phyloP scores from a whole-genome alignment of 1,140 invertebrate species.

The Drosophila busckii region DNA sequence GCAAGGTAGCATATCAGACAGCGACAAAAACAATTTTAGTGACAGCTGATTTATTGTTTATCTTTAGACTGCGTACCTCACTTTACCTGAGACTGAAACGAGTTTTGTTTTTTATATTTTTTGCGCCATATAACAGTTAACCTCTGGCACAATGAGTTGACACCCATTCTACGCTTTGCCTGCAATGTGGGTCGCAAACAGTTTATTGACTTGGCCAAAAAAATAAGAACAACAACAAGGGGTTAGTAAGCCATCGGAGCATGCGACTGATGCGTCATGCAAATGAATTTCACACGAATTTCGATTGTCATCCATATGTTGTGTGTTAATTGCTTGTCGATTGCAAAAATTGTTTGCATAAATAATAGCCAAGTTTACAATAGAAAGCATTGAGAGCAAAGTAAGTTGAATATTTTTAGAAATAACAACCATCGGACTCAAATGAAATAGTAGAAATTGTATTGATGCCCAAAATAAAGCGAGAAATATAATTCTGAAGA shows the following conservation, averaged over 20 bases:
- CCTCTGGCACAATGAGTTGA: conserved; percentile 38
- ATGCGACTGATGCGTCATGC: conserved; percentile 47
- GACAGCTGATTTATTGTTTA: conserved; percentile 48
- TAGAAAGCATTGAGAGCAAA: too few relatives aligned
- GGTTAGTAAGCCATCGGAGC: conserved; percentile 56
- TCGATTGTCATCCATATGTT: neutral
- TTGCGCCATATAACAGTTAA: conserved; percentile 44
- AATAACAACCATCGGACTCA: too few relatives aligned
- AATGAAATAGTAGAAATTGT: too few relatives aligned
- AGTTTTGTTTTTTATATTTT: conserved; percentile 25
- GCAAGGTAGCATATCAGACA: neutral
- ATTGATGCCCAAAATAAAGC: too few relatives aligned
- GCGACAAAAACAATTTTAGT: conserved; percentile 5
- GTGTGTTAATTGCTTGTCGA: neutral
- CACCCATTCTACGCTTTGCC: conserved; percentile 18
- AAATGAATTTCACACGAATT: conserved; percentile 24
- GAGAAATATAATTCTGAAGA: too few relatives aligned
- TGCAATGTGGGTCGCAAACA: conserved; percentile 59
- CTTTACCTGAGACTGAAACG: conserved; percentile 34
- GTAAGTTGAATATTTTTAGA: too few relatives aligned
- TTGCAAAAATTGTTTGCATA: neutral
- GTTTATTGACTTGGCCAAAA: conserved; percentile 59
- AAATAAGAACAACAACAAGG: conserved; percentile 21
- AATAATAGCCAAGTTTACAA: neutral
- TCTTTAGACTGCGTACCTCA: conserved; percentile 6